Percentiles rank a stretch among this genome's conserved stretches.
phyloP scores from a whole-genome alignment of 2,888 invertebrate genomes.

The Drosophila atripex region DNA sequence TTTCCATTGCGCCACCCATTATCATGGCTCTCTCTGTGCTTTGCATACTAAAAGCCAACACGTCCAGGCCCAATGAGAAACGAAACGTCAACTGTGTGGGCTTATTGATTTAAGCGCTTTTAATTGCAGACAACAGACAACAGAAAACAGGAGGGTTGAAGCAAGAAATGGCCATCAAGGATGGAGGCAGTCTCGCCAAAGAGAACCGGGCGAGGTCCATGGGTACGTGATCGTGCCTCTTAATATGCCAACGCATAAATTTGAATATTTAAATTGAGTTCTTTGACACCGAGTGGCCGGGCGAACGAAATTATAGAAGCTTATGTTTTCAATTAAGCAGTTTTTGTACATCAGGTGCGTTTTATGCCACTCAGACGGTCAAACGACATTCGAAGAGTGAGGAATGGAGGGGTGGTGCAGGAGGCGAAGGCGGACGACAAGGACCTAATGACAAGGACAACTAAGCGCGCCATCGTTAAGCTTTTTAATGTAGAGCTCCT shows the following conservation, averaged over 20 bases:
- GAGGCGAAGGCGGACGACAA: neutral
- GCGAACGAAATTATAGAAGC: slow-evolving; percentile 68
- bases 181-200: neutral
- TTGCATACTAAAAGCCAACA: slow-evolving; percentile 53
- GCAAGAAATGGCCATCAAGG: slow-evolving; percentile 3
- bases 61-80: slow-evolving; percentile 46
- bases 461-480: slow-evolving; percentile 56
- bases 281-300: slow-evolving; percentile 40
- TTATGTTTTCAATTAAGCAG: slow-evolving; percentile 79
- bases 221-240: slow-evolving; percentile 52
- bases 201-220: slow-evolving; percentile 2
- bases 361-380: slow-evolving; percentile 62
- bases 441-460: slow-evolving; percentile 50
- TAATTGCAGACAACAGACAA: slow-evolving; percentile 56
- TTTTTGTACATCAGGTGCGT: slow-evolving; percentile 76
- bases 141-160: neutral
- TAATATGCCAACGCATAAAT: slow-evolving; percentile 69
- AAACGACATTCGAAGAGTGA: slow-evolving; percentile 21
- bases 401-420: neutral
- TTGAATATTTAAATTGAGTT: slow-evolving; percentile 63
- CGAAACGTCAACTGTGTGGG: slow-evolving; percentile 45
- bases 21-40: slow-evolving; percentile 26
- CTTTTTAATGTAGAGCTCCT: slow-evolving; percentile 63
- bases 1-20: neutral
- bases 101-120: slow-evolving; percentile 60